Percentiles rank a stretch among this genome's conserved stretches.
Conservation (phyloP, 2,888 invertebrate genomes). For the Smittia aterrima region DNA sequence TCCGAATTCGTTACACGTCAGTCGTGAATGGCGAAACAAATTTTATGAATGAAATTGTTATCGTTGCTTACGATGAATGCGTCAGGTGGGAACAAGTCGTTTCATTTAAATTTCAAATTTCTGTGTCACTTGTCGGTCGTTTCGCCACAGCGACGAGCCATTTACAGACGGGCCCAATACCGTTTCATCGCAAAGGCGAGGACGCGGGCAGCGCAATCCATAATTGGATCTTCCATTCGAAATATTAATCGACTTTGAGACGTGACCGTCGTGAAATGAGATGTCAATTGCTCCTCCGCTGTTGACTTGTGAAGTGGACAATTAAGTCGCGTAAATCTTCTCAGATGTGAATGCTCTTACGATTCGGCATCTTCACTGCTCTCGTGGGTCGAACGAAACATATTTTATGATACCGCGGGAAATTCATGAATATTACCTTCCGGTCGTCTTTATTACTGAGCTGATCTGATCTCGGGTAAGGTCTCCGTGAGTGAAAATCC, state of each 20-base stretch:
- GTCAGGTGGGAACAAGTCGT: slow-evolving; percentile 9
- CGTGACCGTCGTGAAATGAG: slow-evolving; percentile 5
- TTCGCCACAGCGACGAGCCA: background rate
- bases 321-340: too few species aligned
- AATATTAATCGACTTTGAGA: background rate
- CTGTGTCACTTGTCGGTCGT: slow-evolving; percentile 14
- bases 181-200: background rate
- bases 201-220: background rate
- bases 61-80: background rate
- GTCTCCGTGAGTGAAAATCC: too few species aligned
- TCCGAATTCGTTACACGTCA: background rate
- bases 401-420: background rate
- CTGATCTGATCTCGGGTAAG: too few species aligned
- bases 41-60: slow-evolving; percentile 12
- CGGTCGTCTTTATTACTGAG: background rate
- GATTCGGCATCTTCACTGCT: background rate
- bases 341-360: background rate
- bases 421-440: background rate
- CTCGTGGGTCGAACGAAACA: background rate
- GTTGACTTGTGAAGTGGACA: background rate
- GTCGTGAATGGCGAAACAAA: background rate
- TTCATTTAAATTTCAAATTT: slow-evolving; percentile 9
- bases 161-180: background rate
- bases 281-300: background rate
- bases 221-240: background rate